Evolutionary conservation across 1,140 invertebrate species (phyloP), one percentile per base, ranked within the genome.

Genomic region (Tenebrio molitor): DNA sequence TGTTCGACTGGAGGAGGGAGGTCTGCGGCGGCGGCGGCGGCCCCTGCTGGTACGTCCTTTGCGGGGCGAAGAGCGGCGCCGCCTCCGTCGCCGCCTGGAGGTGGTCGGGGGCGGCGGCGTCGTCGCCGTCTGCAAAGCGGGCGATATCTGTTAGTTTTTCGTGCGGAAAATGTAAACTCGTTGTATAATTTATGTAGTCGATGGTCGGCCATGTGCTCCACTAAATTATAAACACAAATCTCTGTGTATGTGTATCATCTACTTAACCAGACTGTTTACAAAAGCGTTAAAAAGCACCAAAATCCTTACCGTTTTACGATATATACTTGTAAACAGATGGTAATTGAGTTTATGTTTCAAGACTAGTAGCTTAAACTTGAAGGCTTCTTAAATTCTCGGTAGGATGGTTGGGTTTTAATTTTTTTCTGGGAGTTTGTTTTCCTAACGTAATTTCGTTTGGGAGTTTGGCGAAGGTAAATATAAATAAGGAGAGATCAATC

Each of bases 41-140:
- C n/a, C n/a, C 75, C 17, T 69, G 66, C 64, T 80, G 79, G 46
- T 79, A 81, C 1, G 79, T 77, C 41, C 75, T 78, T 39, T 75
- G 39, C 75, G 75, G n/a, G 75, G 44, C 46, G 69, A 58, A 34
- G 73, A 74, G 15, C 58, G 76, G 58, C 4, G 50, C 21, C 50
- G 29, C 44, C 7, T 66, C 63, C 14, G 33, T 14, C 14, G 17
- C 41, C 1, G 53, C 50, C 19, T 77, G 77, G 10, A 14, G 15
- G 17, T 67, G 16, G 10, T 39, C 29, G 21, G 58, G 15, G 17
- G 72, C 36, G 16, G 73, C 69, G 71, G 7, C 41, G 42, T 74
- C 73, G 7, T 81, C 78, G 41, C 78, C 78, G 23, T 81, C 78
- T 81, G 77, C 46, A 77, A 80, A 19, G 70, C 14, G 34, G n/a